These are phyloP conservation scores for Uria lomvia DNA, from an alignment of 2,113 vertebrate species.

Conservation along the genomic window DNA sequence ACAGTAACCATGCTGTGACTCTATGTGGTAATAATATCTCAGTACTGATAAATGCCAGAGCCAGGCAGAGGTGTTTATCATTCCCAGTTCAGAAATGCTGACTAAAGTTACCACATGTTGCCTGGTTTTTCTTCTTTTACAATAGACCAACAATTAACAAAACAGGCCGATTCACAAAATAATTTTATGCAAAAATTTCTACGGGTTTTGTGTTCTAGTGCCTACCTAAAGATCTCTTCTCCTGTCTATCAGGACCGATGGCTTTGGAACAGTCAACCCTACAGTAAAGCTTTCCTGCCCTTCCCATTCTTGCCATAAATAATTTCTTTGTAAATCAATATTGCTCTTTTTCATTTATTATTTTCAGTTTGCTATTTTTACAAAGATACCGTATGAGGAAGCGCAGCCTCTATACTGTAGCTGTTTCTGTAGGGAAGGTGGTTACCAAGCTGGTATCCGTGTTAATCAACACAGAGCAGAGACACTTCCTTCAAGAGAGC, in stretches of 20 bases:
- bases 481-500: neutral
- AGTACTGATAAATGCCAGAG: conserved; percentile 83
- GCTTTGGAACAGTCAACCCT: neutral
- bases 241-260: neutral
- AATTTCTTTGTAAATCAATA: neutral
- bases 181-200: conserved; percentile 9
- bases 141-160: conserved; percentile 63
- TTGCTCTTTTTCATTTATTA: neutral
- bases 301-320: neutral
- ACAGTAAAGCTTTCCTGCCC: neutral
- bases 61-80: conserved; percentile 82
- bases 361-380: neutral
- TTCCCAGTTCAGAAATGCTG: conserved; percentile 81
- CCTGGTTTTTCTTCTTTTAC: conserved; percentile 72
- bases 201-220: neutral
- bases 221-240: neutral
- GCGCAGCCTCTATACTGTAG: neutral
- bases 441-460: neutral
- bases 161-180: conserved; percentile 30
- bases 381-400: neutral
- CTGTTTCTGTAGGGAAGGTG: neutral
- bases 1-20: conserved; percentile 82
- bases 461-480: neutral
- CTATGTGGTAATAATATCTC: conserved; percentile 87
- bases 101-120: conserved; percentile 88